A percentile compares a stretch with the other conserved stretches of the same genome.
These are phyloP conservation scores for Dicentrarchus labrax DNA, from an alignment of 2,113 vertebrate genomes.

Conservation along the genomic window DNA sequence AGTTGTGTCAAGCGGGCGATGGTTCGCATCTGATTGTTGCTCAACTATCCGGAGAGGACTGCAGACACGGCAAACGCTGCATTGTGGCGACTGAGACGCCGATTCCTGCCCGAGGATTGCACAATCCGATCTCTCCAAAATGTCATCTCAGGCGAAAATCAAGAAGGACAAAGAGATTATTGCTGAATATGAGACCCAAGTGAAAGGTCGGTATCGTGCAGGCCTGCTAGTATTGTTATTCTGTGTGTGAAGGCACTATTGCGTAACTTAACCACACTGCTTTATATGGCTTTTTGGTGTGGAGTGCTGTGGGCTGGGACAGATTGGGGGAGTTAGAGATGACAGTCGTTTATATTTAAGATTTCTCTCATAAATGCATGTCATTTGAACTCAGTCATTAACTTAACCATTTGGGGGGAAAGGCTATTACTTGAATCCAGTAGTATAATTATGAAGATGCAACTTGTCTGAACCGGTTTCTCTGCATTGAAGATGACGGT, in stretches of 20 bases:
- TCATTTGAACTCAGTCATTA: not conserved
- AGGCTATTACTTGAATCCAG: conserved; percentile 1
- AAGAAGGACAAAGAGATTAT: conserved; percentile 99
- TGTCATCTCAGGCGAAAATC: conserved; percentile 94
- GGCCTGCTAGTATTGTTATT: conserved; percentile 51
- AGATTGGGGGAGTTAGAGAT: conserved; percentile 26
- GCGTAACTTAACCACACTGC: conserved; percentile 76
- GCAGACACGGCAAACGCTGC: conserved; percentile 54
- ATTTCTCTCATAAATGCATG: not conserved
- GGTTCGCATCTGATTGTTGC: conserved; percentile 62
- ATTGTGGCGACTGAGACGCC: conserved; percentile 55
- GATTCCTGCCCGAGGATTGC: conserved; percentile 62
- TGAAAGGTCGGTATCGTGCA: conserved; percentile 88
- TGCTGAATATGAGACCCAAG: conserved; percentile 95
- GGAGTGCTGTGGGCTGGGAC: conserved; percentile 63
- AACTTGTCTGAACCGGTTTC: conserved; percentile 55
- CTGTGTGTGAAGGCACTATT: conserved; percentile 57
- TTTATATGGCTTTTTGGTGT: conserved; percentile 47
- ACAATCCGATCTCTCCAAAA: conserved; percentile 78
- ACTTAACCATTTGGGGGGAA: not conserved
- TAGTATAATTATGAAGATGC: not conserved
- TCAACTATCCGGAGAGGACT: conserved; percentile 54
- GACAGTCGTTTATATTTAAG: conserved; percentile 15
- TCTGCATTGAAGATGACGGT: conserved; percentile 18
- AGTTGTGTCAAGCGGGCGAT: conserved; percentile 66